These are phyloP conservation scores for Kryphioiulus occultus DNA, from an alignment of 2,888 invertebrate species.

Conservation along the genomic window DNA sequence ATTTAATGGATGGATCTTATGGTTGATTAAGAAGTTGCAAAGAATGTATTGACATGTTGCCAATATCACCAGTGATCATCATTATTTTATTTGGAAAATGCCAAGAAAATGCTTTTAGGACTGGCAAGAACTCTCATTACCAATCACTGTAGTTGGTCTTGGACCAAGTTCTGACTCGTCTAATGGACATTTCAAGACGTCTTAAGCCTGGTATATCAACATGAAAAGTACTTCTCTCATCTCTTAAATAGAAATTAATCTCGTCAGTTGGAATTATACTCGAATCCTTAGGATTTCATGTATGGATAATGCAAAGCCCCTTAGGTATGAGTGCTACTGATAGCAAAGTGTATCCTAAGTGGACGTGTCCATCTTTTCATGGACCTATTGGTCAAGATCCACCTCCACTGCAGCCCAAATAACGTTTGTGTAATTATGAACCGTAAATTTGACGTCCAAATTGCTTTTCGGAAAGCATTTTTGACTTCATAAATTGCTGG, in stretches of 20 bases:
- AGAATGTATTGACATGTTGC: not conserved
- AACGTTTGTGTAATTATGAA: not conserved
- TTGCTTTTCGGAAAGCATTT: not conserved
- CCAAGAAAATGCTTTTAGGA: not conserved
- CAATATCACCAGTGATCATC: not conserved
- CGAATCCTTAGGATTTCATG: not conserved
- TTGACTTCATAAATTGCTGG: not conserved
- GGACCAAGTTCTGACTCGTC: not conserved
- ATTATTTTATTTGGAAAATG: not conserved
- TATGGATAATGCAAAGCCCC: conserved; percentile 37
- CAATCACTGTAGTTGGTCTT: not conserved
- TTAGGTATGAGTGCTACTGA: not conserved
- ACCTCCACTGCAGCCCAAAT: not conserved
- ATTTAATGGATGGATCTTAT: too few relatives aligned
- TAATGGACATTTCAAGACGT: not conserved
- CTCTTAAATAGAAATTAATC: conserved; percentile 40
- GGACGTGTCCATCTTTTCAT: not conserved
- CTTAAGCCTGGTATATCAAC: not conserved
- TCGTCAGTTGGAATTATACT: conserved; percentile 17
- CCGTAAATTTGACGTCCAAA: not conserved
- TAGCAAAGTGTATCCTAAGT: not conserved
- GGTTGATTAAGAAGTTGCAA: too few relatives aligned
- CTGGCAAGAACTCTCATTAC: not conserved
- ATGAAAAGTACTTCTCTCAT: conserved; percentile 18
- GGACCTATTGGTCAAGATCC: not conserved